Evolutionary conservation across 2,888 invertebrate species (phyloP), one percentile per base, ranked within the genome.

Genomic region (Pherbina coryleti): DNA sequence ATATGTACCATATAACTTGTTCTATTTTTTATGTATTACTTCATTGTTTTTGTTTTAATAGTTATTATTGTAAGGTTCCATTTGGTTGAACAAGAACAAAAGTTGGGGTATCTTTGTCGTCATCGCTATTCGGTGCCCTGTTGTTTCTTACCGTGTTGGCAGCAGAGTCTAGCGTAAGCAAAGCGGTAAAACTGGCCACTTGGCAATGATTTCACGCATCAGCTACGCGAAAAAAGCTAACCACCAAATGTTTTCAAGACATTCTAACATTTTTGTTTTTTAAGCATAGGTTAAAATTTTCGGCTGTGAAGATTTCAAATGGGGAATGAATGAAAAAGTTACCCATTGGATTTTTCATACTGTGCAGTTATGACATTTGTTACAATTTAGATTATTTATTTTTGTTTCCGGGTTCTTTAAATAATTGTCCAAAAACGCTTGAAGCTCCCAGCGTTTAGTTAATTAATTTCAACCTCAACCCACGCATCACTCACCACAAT

Each of bases 141-240:
- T 72, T 37, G 57, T 34, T 72, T 72, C 71, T 53, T 57, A 44
- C 37, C n/a, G 37, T 22, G 22, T 19, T 60, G 0, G 53, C 25
- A 14, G 22, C n/a, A 25, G 5, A 44, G 44, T 11, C 7, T 2
- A 34, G 66, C 17, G 66, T n/a, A 37, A 4, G 37, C 37, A 37
- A 66, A 37, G 44, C 55, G 28, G 22, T 17, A 8, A 25, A 37
- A n/a, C 53, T 44, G 44, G 44, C 44, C 37, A n/a, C 8, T 19
- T 53, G 66, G 53, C 75, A 64, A 75, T 53, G 34, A 66, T 66
- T 75, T 75, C 66, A 75, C 66, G 75, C 75, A 66, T 75, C 66
- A 66, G 49, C 55, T 75, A 66, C 53, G 66, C 75, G 53, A 57
- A 70, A 70, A 28, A 11, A 25, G 17, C 19, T 25, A 62, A 5